Percentiles rank a stretch among this genome's conserved stretches.
Conservation (phyloP, 1,140 invertebrate genomes). For the Euglossa dilemma region DNA sequence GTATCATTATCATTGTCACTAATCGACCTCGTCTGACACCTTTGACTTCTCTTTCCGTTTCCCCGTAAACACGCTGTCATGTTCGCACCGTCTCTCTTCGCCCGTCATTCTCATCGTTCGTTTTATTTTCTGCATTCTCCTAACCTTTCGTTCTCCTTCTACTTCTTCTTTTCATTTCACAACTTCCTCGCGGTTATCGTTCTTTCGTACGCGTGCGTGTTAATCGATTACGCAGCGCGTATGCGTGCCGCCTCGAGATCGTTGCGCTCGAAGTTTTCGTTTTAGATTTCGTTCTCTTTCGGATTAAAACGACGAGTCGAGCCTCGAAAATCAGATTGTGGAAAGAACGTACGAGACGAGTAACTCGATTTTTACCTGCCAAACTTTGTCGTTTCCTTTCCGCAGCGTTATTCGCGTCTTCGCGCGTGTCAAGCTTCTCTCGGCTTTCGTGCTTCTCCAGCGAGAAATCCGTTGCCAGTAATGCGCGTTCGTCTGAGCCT, state of each 20-base stretch:
- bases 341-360: too few relatives aligned
- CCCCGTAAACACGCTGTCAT: background rate
- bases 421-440: too few relatives aligned
- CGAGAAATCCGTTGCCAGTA: too few relatives aligned
- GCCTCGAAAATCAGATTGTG: too few relatives aligned
- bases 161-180: background rate
- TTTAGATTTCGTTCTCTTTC: too few relatives aligned
- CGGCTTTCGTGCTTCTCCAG: too few relatives aligned
- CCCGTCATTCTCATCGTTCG: background rate
- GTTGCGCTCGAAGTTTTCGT: conserved; percentile 42
- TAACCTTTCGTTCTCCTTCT: background rate
- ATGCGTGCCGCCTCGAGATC: conserved; percentile 21
- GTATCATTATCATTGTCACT: conserved; percentile 12
- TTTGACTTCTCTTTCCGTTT: background rate
- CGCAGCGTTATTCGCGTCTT: too few relatives aligned
- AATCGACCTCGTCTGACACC: background rate
- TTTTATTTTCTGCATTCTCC: background rate
- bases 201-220: conserved; percentile 51
- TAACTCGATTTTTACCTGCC: too few relatives aligned
- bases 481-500: too few relatives aligned
- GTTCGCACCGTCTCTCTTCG: background rate
- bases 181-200: background rate
- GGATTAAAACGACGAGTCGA: too few relatives aligned
- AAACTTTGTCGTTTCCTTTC: too few relatives aligned
- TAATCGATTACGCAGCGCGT: conserved; percentile 26